Conservation (phyloP, 2,888 invertebrate species). For the Epinotia brunnichana region DNA sequence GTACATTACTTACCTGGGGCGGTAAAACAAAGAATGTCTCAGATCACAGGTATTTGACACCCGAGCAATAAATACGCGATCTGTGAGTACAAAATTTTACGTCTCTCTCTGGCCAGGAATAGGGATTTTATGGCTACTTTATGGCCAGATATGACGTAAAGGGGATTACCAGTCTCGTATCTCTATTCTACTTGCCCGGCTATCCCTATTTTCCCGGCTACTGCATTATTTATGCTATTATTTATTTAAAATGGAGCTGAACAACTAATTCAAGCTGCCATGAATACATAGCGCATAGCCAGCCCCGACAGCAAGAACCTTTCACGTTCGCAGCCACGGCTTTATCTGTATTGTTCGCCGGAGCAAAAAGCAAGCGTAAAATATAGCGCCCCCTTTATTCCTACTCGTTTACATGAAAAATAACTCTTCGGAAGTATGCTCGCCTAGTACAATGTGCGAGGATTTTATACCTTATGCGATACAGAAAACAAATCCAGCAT, state of each 20-base stretch:
- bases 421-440: slow-evolving; percentile 39
- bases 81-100: too few relatives aligned
- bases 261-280: slow-evolving; percentile 24
- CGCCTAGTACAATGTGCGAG: slow-evolving; percentile 33
- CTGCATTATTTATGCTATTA: background rate
- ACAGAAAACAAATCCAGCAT: slow-evolving; percentile 12
- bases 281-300: slow-evolving; percentile 5
- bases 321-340: slow-evolving; percentile 27
- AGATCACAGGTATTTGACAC: too few relatives aligned
- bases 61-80: too few relatives aligned
- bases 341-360: slow-evolving; percentile 35
- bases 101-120: too few relatives aligned
- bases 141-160: too few relatives aligned
- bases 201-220: too few relatives aligned
- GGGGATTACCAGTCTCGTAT: too few relatives aligned
- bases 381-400: slow-evolving; percentile 39
- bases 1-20: too few relatives aligned
- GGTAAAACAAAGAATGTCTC: too few relatives aligned
- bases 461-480: background rate
- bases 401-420: slow-evolving; percentile 44
- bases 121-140: too few relatives aligned
- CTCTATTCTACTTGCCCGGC: too few relatives aligned
- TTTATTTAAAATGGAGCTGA: background rate
- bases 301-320: slow-evolving; percentile 23
- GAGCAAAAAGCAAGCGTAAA: slow-evolving; percentile 40